Percentiles rank a stretch among this genome's conserved stretches.
phyloP scores from a whole-genome alignment of 2,113 vertebrate species.

The Pao palembangensis region DNA sequence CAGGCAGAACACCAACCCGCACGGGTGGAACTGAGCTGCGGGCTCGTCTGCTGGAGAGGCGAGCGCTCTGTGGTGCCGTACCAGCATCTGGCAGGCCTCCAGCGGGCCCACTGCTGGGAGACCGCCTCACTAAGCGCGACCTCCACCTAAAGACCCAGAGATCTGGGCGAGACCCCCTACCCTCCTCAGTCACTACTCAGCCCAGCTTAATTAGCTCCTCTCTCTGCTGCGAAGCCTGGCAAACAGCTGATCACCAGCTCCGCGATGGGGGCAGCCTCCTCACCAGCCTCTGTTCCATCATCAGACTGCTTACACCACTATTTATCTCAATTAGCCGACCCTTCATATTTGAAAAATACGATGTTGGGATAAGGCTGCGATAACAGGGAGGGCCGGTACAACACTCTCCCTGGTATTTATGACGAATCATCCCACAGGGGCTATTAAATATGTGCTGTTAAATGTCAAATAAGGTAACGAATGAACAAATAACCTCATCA shows the following conservation, averaged over 20 bases:
- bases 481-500: slow-evolving; percentile 49
- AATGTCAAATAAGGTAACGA: slow-evolving; percentile 42
- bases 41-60: slow-evolving; percentile 41
- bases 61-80: slow-evolving; percentile 52
- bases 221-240: slow-evolving; percentile 26
- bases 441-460: slow-evolving; percentile 20
- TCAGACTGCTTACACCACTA: slow-evolving; percentile 26
- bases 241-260: slow-evolving; percentile 34
- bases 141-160: slow-evolving; percentile 19
- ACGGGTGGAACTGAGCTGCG: slow-evolving; percentile 44
- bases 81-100: slow-evolving; percentile 51
- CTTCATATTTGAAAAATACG: slow-evolving; percentile 44
- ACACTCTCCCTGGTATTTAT: slow-evolving; percentile 18
- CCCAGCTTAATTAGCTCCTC: slow-evolving; percentile 48
- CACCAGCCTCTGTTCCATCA: slow-evolving; percentile 30
- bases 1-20: slow-evolving; percentile 3
- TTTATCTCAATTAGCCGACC: slow-evolving; percentile 60
- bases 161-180: slow-evolving; percentile 14
- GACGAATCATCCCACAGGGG: slow-evolving; percentile 31
- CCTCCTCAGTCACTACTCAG: slow-evolving; percentile 17
- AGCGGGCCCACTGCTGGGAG: slow-evolving; percentile 42
- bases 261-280: slow-evolving; percentile 19
- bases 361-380: slow-evolving; percentile 33
- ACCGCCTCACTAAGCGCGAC: slow-evolving; percentile 56
- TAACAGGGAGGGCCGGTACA: slow-evolving; percentile 12